These are phyloP conservation scores for Saimiri boliviensis DNA, from an alignment of 2,113 vertebrate genomes.

Conservation along the genomic window DNA sequence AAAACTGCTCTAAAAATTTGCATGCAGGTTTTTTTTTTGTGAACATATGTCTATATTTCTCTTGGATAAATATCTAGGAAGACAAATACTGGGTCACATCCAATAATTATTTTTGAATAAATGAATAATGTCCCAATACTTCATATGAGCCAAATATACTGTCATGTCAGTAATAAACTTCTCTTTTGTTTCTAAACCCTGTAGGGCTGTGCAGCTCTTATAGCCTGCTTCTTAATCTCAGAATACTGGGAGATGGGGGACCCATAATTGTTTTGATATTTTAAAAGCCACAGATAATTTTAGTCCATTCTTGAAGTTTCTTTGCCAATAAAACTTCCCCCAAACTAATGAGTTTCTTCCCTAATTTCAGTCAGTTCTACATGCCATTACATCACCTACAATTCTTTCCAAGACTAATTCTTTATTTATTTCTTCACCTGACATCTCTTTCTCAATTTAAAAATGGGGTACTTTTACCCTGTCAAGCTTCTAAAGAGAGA, in stretches of 20 bases:
- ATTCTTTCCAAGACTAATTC: not conserved
- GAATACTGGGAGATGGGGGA: not conserved
- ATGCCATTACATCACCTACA: not conserved
- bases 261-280: not conserved
- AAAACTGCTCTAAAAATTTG: not conserved
- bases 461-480: not conserved
- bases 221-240: not conserved
- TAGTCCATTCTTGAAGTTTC: not conserved
- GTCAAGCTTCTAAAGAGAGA: not conserved
- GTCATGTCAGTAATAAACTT: not conserved
- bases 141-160: constrained; percentile 2
- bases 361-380: not conserved
- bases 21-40: not conserved
- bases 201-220: not conserved
- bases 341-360: not conserved
- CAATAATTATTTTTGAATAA: constrained; percentile 23
- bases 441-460: not conserved
- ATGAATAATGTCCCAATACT: not conserved
- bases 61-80: not conserved
- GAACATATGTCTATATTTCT: not conserved
- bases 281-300: not conserved
- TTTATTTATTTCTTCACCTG: not conserved
- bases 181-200: not conserved
- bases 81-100: not conserved
- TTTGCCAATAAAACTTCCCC: not conserved